A percentile compares a stretch with the other conserved stretches of the same genome.
Evolutionary conservation across 2,113 vertebrate genomes (phyloP).

Genomic region (Brachyistius frenatus): DNA sequence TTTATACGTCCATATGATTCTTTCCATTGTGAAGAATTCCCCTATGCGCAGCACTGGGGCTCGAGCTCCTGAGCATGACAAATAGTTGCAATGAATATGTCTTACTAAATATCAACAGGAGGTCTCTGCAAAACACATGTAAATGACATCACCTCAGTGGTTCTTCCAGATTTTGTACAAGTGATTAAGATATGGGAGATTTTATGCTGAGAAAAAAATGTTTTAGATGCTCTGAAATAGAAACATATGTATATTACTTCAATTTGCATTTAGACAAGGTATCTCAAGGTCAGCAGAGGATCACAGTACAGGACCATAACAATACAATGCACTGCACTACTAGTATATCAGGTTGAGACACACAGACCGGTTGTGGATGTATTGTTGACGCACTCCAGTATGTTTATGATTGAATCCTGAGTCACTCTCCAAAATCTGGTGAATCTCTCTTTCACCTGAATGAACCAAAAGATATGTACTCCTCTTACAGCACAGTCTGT

Average conservation of each 20-base stretch:
- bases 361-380: constrained; percentile 16
- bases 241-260: constrained; percentile 54
- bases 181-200: constrained; percentile 53
- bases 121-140: constrained; percentile 58
- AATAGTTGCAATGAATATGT: constrained; percentile 66
- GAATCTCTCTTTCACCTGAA: constrained; percentile 14
- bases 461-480: constrained; percentile 27
- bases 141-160: constrained; percentile 50
- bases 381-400: constrained; percentile 30
- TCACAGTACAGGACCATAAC: constrained; percentile 8
- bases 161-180: constrained; percentile 37
- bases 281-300: constrained; percentile 59
- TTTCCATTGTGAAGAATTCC: constrained; percentile 67
- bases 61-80: constrained; percentile 53
- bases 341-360: constrained; percentile 29
- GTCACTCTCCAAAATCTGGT: constrained; percentile 39
- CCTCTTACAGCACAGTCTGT: constrained; percentile 33
- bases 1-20: constrained; percentile 74
- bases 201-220: constrained; percentile 25
- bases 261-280: constrained; percentile 70
- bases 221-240: constrained; percentile 51
- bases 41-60: constrained; percentile 34
- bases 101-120: constrained; percentile 68
- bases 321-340: constrained; percentile 4
- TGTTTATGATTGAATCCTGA: constrained; percentile 44